Conservation (phyloP, 2,113 vertebrate species). For the Anarrhichthys ocellatus region DNA sequence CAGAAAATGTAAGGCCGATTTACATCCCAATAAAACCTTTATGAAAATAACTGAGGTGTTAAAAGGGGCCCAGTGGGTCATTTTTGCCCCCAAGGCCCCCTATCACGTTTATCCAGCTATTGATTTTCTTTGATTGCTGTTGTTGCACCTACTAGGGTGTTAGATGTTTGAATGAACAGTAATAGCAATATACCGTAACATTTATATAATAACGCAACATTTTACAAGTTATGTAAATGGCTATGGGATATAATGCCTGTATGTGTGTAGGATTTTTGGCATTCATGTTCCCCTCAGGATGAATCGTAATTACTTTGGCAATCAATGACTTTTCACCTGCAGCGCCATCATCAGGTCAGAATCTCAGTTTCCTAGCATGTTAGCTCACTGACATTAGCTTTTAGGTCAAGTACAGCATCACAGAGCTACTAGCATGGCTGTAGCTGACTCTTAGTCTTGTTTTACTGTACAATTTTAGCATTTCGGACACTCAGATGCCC, state of each 20-base stretch:
- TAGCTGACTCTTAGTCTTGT: background rate
- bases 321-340: background rate
- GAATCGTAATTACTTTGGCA: background rate
- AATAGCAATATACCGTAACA: no score
- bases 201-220: no score
- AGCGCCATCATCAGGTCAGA: background rate
- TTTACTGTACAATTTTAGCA: background rate
- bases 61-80: background rate
- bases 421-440: background rate
- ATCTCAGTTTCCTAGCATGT: background rate
- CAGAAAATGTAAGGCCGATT: background rate
- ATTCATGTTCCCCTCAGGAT: background rate
- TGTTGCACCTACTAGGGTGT: no score
- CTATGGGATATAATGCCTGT: no score
- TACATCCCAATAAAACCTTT: background rate
- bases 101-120: conserved; percentile 3
- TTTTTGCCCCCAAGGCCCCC: background rate
- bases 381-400: background rate
- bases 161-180: no score
- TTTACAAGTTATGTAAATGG: no score
- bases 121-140: background rate
- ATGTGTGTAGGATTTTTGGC: no score
- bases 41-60: background rate
- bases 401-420: background rate
- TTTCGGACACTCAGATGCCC: background rate